Evolutionary conservation across 2,888 invertebrate species (phyloP).

Genomic region (Synanthedon formicaeformis): DNA sequence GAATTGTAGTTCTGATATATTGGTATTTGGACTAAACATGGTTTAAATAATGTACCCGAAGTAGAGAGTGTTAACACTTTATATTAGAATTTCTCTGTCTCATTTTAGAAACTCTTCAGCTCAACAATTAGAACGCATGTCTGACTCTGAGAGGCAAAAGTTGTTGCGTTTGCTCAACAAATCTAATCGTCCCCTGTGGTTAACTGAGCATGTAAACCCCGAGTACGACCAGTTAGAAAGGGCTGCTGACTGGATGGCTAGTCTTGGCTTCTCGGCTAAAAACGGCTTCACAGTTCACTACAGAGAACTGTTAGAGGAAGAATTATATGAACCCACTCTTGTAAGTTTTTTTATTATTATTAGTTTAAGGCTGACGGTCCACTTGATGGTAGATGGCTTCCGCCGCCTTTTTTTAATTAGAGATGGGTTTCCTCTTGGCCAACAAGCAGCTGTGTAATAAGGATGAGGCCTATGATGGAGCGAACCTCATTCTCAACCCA

Average conservation of each 20-base stretch:
- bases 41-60: no score
- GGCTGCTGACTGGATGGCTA: constrained; percentile 79
- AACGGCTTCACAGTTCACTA: constrained; percentile 80
- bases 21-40: no score
- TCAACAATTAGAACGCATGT: constrained; percentile 40
- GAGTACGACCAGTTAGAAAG: constrained; percentile 42
- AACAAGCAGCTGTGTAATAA: no score
- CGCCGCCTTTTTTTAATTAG: no score
- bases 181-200: constrained; percentile 46
- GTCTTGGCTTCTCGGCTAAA: constrained; percentile 79
- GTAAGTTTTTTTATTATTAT: constrained; percentile 44
- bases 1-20: no score
- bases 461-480: no score
- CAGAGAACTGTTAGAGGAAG: constrained; percentile 72
- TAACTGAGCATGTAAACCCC: constrained; percentile 30
- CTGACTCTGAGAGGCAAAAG: constrained; percentile 31
- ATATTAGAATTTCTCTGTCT: not conserved
- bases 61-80: no score
- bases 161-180: constrained; percentile 31
- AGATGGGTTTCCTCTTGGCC: no score
- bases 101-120: constrained; percentile 45
- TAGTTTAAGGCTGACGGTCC: not conserved
- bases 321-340: constrained; percentile 74
- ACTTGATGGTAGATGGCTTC: no score
- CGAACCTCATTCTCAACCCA: no score